These are phyloP conservation scores for Petrocephalus schoutedeni DNA, from an alignment of 2,797 vertebrate genomes.

Conservation along the genomic window DNA sequence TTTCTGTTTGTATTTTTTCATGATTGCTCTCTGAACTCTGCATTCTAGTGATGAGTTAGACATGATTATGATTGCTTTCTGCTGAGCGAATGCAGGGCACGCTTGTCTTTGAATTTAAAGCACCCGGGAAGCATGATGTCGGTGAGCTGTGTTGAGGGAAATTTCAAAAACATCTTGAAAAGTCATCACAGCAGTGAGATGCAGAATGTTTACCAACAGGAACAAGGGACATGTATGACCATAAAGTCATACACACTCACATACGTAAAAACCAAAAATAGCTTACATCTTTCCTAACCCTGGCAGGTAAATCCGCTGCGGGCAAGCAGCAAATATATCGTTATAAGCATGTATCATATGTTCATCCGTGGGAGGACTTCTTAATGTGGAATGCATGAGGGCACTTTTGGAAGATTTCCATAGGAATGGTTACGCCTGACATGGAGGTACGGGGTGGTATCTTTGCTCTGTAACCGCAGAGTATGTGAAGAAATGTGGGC, in stretches of 20 bases:
- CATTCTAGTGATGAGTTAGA: not conserved
- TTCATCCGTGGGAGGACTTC: not conserved
- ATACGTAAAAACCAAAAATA: not conserved
- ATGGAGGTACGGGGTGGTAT: not conserved
- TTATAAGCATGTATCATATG: not conserved
- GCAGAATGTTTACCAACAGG: not conserved
- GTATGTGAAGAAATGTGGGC: constrained; percentile 10
- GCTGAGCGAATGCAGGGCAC: not conserved
- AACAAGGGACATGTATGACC: constrained; percentile 49
- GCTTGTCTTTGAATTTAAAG: not conserved
- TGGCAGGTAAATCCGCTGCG: not conserved
- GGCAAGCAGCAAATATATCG: not conserved
- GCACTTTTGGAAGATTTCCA: not conserved
- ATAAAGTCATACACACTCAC: not conserved
- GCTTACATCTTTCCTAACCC: not conserved
- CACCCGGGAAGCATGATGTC: not conserved
- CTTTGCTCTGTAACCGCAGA: not conserved
- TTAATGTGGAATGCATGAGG: not conserved
- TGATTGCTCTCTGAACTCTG: not conserved
- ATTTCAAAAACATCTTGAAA: not conserved
- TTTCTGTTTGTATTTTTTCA: not conserved
- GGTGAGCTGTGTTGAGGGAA: not conserved
- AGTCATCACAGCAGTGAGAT: not conserved
- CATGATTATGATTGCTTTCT: not conserved
- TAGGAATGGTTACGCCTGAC: not conserved